phyloP scores from a whole-genome alignment of 2,888 invertebrate genomes.

The Ochropleura plecta region DNA sequence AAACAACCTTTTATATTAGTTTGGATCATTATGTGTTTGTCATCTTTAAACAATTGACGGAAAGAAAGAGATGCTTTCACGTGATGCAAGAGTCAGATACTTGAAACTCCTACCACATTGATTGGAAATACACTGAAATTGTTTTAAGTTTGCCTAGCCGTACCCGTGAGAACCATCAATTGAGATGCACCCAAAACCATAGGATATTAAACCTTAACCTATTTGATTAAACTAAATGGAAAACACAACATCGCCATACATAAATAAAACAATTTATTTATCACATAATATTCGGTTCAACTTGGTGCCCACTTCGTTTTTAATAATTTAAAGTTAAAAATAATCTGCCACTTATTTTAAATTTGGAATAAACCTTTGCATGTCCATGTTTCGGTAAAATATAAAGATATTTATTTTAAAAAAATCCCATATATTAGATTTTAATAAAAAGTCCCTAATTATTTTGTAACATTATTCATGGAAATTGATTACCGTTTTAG shows the following conservation, averaged over 20 bases:
- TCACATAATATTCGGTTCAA: slow-evolving; percentile 58
- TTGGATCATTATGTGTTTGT: neutral
- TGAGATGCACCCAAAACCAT: slow-evolving; percentile 62
- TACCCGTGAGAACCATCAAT: slow-evolving; percentile 37
- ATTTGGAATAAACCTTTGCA: too few relatives aligned
- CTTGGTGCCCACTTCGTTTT: slow-evolving; percentile 37
- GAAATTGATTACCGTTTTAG: neutral
- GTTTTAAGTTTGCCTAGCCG: slow-evolving; percentile 25
- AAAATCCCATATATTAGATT: too few relatives aligned
- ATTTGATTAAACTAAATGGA: slow-evolving; percentile 66
- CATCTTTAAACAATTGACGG: neutral
- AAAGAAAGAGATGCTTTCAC: neutral
- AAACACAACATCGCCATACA: slow-evolving; percentile 70
- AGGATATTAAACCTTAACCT: slow-evolving; percentile 56
- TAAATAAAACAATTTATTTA: slow-evolving; percentile 64
- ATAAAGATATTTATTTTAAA: too few relatives aligned
- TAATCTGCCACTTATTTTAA: too few relatives aligned
- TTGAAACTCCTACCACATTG: neutral
- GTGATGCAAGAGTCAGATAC: neutral
- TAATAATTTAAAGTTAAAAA: too few relatives aligned
- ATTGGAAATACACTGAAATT: neutral
- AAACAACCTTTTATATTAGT: too few relatives aligned
- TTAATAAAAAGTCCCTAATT: neutral
- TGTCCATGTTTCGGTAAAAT: too few relatives aligned
- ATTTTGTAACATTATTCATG: neutral